These are phyloP conservation scores for Mionectes macconnelli DNA, from an alignment of 2,113 vertebrate genomes.

Conservation along the genomic window DNA sequence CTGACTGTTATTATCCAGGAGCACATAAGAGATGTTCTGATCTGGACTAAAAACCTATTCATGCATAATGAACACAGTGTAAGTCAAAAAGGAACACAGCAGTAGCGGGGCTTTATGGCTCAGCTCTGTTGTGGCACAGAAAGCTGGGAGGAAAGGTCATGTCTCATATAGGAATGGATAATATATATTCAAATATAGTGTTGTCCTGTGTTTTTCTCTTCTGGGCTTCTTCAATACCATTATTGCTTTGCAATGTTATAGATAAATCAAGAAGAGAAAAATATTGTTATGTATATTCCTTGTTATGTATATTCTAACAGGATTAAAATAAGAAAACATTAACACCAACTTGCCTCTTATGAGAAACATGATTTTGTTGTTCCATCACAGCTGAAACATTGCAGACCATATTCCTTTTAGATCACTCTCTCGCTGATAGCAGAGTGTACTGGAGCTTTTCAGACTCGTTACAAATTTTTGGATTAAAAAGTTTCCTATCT, in stretches of 20 bases:
- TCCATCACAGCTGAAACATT: neutral
- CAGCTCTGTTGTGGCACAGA: neutral
- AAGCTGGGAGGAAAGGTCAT: neutral
- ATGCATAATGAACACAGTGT: neutral
- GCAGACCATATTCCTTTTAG: slow-evolving; percentile 16
- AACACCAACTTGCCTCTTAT: neutral
- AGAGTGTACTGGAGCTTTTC: slow-evolving; percentile 5
- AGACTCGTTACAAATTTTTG: slow-evolving; percentile 22
- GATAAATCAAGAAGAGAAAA: slow-evolving; percentile 8
- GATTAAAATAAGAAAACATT: neutral
- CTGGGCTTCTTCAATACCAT: neutral
- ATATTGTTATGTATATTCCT: neutral
- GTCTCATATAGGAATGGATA: neutral
- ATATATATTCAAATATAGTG: neutral
- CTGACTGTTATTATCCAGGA: neutral
- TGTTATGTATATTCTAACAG: neutral
- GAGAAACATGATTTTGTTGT: neutral
- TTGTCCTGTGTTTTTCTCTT: neutral
- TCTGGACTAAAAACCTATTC: neutral
- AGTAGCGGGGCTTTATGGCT: neutral
- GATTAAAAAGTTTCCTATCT: slow-evolving; percentile 43
- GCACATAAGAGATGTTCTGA: neutral
- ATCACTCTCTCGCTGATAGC: neutral
- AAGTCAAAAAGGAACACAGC: neutral
- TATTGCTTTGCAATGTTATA: neutral